Base-by-base conservation (phyloP, 2,113 vertebrate genomes). In the Charadrius vociferus region DNA sequence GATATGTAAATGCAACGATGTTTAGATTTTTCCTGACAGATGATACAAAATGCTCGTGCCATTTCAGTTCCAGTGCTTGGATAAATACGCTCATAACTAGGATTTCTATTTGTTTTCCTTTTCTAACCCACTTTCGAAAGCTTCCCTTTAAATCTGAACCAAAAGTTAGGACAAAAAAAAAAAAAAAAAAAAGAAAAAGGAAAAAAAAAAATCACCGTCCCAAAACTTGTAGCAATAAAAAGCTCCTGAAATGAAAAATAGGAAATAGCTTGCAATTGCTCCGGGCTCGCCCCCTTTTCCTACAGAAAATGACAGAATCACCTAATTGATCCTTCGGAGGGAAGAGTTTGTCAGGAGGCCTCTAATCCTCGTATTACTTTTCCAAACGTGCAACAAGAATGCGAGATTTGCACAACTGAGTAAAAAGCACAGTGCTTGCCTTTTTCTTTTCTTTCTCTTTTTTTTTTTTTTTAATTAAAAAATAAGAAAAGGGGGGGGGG, bases 321-420 rank as follows among this genome's bases (percentile, higher is more conserved):
- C 91, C 43, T 86, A 85, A 91, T 36, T 88, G 92, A 96, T 88
- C 56, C 39, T 95, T 96, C 22, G 78, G 90, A 95, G 92, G 67
- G 71, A 81, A 81, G 78, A 93, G 88, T 97, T 96, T 93, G 73
- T 88, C 95, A 87, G 95, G 80, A 97, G 97, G 97, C 97, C 97
- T 97, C 93, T 94, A 88, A 95, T 93, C 77, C 88, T 96, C 59
- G 21, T 67, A 86, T 86, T 93, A 94, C 67, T 84, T 93, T 98
- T 90, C 90, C 95, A 97, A 98, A 95, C 41, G 59, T 95, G 86
- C 86, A 94, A 72, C 71, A 81, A 92, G 63, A 95, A 95, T 24
- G 70, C 9, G 41, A 93, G 95, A 92, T 94, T 88, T 94, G 79
- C 65, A 88, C 88, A 93, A 93, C 70, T 53, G 61, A 97, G 85